Percentiles rank a stretch among this genome's conserved stretches.
phyloP scores from a whole-genome alignment of 2,888 invertebrate genomes.

The Anagyrus pseudococci region DNA sequence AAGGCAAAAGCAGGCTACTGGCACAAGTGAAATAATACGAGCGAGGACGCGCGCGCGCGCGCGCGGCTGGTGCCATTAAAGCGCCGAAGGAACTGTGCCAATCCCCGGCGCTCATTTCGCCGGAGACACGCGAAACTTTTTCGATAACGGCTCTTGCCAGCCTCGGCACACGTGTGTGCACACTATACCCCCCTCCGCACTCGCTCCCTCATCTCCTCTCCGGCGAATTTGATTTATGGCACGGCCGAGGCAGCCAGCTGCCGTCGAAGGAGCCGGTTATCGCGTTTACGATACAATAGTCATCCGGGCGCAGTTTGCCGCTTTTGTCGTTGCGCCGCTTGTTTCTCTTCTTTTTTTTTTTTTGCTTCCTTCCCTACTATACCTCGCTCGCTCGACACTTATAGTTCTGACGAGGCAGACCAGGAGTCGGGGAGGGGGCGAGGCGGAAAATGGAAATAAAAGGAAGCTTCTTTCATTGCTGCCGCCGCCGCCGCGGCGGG shows the following conservation, averaged over 20 bases:
- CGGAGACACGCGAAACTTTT: slow-evolving; percentile 36
- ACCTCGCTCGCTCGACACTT: background rate
- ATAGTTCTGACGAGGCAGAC: background rate
- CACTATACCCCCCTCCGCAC: background rate
- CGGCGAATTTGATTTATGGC: slow-evolving; percentile 35
- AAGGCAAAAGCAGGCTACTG: background rate
- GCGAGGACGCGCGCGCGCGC: background rate
- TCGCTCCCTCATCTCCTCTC: background rate
- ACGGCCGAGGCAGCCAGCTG: slow-evolving; percentile 13
- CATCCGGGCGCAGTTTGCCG: slow-evolving; percentile 23
- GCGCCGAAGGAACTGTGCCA: slow-evolving; percentile 32
- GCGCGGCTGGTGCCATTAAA: slow-evolving; percentile 17
- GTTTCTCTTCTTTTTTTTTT: background rate
- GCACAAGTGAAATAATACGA: slow-evolving; percentile 1
- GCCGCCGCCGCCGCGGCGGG: too few species aligned
- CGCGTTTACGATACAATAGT: slow-evolving; percentile 35
- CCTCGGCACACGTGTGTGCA: too few species aligned
- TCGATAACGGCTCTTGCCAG: slow-evolving; percentile 30
- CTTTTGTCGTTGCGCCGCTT: too few species aligned
- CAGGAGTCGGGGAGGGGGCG: too few species aligned
- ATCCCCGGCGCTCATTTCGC: slow-evolving; percentile 32
- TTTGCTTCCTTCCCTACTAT: background rate
- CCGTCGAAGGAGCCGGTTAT: slow-evolving; percentile 20
- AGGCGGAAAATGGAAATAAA: slow-evolving; percentile 15
- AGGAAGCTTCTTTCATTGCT: too few species aligned